These are phyloP conservation scores for Amiota minor DNA, from an alignment of 2,888 invertebrate species.

Conservation along the genomic window DNA sequence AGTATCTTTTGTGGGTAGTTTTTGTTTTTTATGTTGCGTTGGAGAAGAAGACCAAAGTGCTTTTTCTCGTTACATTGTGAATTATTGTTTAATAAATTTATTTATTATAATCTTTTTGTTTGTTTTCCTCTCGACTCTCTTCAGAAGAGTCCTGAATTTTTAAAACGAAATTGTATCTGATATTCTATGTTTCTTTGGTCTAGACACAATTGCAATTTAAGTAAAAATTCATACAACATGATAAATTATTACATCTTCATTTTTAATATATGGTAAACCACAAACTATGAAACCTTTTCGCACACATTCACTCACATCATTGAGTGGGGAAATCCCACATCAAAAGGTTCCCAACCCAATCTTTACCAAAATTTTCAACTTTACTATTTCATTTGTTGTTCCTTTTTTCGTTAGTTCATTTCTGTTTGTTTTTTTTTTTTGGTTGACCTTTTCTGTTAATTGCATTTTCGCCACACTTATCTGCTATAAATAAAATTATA, in stretches of 20 bases:
- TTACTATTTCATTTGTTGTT: background rate
- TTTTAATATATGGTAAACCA: no score
- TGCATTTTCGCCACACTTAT: conserved; percentile 60
- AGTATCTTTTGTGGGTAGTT: background rate
- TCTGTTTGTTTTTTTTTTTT: conserved; percentile 43
- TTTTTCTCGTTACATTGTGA: conserved; percentile 53
- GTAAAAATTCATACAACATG: no score
- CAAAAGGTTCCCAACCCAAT: background rate
- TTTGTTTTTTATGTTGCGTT: background rate
- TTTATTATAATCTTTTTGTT: conserved; percentile 48
- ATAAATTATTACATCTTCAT: no score
- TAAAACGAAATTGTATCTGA: no score
- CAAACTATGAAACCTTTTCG: no score
- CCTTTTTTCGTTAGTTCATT: background rate
- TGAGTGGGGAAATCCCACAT: background rate
- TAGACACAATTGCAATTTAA: no score
- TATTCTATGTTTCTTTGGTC: background rate
- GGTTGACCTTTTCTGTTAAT: conserved; percentile 43
- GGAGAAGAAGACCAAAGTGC: conserved; percentile 52
- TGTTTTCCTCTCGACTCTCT: conserved; percentile 20
- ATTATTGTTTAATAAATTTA: conserved; percentile 66
- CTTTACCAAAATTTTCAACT: background rate
- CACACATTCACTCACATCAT: no score
- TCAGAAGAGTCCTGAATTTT: no score
- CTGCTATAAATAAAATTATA: conserved; percentile 68